Evolutionary conservation across 1,140 invertebrate genomes (phyloP).

Genomic region (Tetraneura akinire): DNA sequence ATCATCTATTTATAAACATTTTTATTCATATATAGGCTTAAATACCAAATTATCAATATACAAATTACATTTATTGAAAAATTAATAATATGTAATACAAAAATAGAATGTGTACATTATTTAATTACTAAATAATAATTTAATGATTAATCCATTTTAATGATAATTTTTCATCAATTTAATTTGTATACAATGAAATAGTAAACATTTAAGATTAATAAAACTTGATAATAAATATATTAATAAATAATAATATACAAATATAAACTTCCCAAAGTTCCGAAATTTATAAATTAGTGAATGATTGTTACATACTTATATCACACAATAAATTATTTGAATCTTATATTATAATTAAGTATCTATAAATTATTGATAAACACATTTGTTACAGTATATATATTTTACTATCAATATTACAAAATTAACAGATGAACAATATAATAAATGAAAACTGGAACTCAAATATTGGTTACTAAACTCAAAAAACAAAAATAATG

Average conservation of each 20-base stretch:
- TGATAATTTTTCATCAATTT: neutral
- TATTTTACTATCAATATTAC: too few relatives aligned
- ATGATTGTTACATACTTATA: neutral
- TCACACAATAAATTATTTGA: too few relatives aligned
- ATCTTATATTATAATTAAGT: too few relatives aligned
- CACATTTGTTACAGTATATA: too few relatives aligned
- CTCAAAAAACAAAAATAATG: neutral
- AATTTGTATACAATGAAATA: neutral
- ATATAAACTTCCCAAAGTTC: neutral
- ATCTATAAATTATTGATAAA: too few relatives aligned
- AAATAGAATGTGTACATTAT: neutral
- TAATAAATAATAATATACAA: constrained; percentile 3
- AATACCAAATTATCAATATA: too few relatives aligned
- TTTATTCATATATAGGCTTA: too few relatives aligned
- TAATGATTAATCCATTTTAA: neutral
- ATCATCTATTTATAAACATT: too few relatives aligned
- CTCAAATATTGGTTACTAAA: neutral
- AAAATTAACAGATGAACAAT: too few relatives aligned
- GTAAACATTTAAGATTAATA: neutral
- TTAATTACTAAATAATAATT: neutral
- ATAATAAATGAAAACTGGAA: too few relatives aligned
- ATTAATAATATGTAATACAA: neutral
- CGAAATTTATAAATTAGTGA: neutral
- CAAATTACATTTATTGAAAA: neutral
- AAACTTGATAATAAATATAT: constrained; percentile 29